Base-by-base conservation (phyloP, 1,140 invertebrate genomes). In the Drosophila tsacasi region DNA sequence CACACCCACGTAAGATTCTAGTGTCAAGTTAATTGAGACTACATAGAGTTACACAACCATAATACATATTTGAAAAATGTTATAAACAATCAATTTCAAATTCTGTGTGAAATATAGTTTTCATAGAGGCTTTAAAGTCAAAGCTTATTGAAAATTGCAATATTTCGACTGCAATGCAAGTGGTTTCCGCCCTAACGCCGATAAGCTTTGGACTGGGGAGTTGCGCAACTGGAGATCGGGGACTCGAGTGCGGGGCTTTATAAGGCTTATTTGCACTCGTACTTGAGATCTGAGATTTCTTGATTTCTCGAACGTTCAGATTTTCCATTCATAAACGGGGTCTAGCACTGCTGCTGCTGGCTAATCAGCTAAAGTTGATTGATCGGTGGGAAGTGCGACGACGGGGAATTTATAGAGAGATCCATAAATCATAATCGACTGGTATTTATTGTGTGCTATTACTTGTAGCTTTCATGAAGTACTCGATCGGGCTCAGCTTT, bases 371-470 rank as follows among this genome's bases (percentile, higher is more conserved):
- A 79, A 80, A 71, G 83, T 83, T 78, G 60, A 68, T 72, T 84
- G 84, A 90, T 89, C 77, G 77, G 66, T 79, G 58, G 60, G 59
- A 55, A 69, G 80, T 80, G 74, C 65, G 65, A 39, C 54, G 52
- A 66, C 23, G 57, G 35, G 50, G 39, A 74, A 81, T 52, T 84
- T 83, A 87, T 71, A 50, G 69, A 47, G 44, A 17, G 23, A 37
- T 52, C 39, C 69, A 89, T 89, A 90, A 89, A 89, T 89, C 81
- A 90, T 79, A 81, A 90, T 90, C 69, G 42, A 84, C 58, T 60
- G 65, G 46, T 76, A 84, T 84, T 83, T 74, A 82, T 76, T 66
- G 75, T 52, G 44, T 23, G 54, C 39, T 61, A 63, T 47, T 74
- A 25, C 54, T 39, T 55, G 35, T 2, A 15, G 27, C 42, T 62